Conservation (phyloP, 2,888 invertebrate genomes). For the Zaprionus bogoriensis region DNA sequence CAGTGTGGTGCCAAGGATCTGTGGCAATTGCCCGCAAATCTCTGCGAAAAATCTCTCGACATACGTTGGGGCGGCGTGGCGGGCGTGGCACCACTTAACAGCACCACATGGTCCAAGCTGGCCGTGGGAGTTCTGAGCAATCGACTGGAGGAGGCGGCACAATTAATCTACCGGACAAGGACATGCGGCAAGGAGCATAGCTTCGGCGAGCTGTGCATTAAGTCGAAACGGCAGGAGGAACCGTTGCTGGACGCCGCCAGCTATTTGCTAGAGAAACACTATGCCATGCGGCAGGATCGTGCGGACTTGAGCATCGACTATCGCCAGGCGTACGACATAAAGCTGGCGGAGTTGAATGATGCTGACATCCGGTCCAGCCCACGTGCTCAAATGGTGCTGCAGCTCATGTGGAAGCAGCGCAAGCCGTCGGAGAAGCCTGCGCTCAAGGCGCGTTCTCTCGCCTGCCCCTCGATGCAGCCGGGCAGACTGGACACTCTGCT, state of each 20-base stretch:
- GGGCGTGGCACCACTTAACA: constrained; percentile 12
- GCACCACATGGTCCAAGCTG: constrained; percentile 25
- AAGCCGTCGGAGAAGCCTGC: neutral
- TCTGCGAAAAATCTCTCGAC: neutral
- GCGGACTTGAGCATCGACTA: neutral
- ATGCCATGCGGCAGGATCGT: neutral
- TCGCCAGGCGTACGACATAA: neutral
- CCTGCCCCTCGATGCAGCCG: neutral
- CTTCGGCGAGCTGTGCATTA: constrained; percentile 35
- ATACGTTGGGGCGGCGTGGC: constrained; percentile 19
- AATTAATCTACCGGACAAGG: neutral
- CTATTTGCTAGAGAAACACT: constrained; percentile 12
- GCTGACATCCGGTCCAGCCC: neutral
- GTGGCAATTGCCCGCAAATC: constrained; percentile 36
- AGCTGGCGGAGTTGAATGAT: constrained; percentile 26
- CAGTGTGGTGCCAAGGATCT: constrained; percentile 26
- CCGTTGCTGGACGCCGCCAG: constrained; percentile 11
- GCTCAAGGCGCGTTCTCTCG: neutral
- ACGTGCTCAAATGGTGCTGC: constrained; percentile 10
- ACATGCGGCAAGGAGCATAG: neutral
- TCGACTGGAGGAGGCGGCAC: constrained; percentile 4
- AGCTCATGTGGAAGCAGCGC: constrained; percentile 5
- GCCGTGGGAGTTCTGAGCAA: constrained; percentile 9
- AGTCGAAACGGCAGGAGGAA: neutral
- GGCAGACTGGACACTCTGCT: neutral